These are phyloP conservation scores for Cossypha niveicapilla DNA, from an alignment of 2,797 vertebrate genomes.

Conservation along the genomic window DNA sequence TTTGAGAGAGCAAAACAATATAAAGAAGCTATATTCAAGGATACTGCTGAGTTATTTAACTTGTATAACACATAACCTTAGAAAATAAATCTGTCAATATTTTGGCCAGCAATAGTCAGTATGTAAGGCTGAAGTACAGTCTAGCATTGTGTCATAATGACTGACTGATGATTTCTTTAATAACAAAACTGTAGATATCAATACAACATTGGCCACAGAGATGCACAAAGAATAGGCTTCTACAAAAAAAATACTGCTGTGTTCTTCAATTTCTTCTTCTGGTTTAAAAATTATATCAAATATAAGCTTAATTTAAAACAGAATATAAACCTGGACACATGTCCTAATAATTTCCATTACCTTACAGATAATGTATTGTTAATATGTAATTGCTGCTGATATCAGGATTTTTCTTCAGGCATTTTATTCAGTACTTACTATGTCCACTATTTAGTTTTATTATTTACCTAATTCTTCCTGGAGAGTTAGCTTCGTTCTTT, in stretches of 20 bases:
- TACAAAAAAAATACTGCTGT: neutral
- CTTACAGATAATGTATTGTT: neutral
- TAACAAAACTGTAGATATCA: neutral
- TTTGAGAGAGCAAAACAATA: neutral
- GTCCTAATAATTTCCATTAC: neutral
- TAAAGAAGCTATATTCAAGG: neutral
- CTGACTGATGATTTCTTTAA: constrained; percentile 2
- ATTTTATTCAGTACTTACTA: neutral
- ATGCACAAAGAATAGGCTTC: neutral
- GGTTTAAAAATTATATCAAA: neutral
- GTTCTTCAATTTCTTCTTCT: neutral
- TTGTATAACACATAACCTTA: neutral
- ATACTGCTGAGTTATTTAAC: constrained; percentile 14
- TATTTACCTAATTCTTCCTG: neutral
- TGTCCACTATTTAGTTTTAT: neutral
- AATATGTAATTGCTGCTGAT: neutral
- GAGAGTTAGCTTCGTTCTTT: neutral
- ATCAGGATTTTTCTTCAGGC: neutral
- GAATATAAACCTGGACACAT: neutral
- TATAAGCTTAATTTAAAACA: constrained; percentile 1
- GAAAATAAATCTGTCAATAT: constrained; percentile 3
- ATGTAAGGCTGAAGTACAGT: neutral
- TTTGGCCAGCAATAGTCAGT: neutral
- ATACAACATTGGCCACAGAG: neutral
- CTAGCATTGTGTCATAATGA: neutral